Evolutionary conservation across 2,888 invertebrate species (phyloP).

Genomic region (Chloroclystis v-ata): DNA sequence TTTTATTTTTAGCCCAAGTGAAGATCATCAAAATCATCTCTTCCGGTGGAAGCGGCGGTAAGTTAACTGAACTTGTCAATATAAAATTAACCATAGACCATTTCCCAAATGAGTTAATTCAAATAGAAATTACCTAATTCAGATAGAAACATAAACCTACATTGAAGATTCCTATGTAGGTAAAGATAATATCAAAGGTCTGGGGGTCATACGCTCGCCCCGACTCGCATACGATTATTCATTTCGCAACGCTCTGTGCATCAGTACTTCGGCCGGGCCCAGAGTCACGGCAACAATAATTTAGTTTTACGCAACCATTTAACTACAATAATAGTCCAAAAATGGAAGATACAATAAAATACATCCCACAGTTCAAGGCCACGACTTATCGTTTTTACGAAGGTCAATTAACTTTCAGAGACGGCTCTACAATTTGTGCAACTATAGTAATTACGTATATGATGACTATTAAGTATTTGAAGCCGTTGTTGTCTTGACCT

Average conservation of each 20-base stretch:
- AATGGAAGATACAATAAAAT: conserved; percentile 20
- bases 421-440: conserved; percentile 7
- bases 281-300: conserved; percentile 20
- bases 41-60: conserved; percentile 49
- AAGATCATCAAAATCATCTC: conserved; percentile 63
- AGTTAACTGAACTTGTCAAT: conserved; percentile 18
- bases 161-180: neutral
- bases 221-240: conserved; percentile 24
- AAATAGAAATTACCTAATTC: too few relatives aligned
- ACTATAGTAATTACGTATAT: neutral
- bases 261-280: conserved; percentile 17
- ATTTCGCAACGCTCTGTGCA: conserved; percentile 36
- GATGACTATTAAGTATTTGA: too few relatives aligned
- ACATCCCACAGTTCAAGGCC: conserved; percentile 19
- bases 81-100: neutral
- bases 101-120: neutral
- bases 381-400: conserved; percentile 9
- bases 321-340: conserved; percentile 25
- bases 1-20: conserved; percentile 42
- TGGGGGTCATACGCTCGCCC: conserved; percentile 40
- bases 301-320: conserved; percentile 23
- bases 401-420: conserved; percentile 16
- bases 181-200: conserved; percentile 23
- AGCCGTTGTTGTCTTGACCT: conserved; percentile 6
- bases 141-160: too few relatives aligned